These are phyloP conservation scores for Mustela lutreola DNA, from an alignment of 2,113 vertebrate genomes.

Conservation along the genomic window DNA sequence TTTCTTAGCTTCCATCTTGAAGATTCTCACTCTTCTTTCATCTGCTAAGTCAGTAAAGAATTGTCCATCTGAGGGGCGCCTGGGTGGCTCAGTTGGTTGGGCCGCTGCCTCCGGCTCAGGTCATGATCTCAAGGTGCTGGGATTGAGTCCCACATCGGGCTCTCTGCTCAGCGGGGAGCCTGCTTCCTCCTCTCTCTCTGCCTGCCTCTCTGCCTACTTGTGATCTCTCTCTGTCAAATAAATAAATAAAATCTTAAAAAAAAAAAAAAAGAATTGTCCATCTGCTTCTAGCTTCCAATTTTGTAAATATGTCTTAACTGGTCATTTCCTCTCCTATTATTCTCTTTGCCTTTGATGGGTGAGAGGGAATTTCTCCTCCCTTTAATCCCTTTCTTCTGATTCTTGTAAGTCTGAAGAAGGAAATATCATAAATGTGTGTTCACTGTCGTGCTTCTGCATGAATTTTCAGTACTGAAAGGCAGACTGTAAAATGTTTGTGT, in stretches of 20 bases:
- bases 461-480: constrained; percentile 9
- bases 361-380: background rate
- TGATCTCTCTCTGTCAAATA: too few relatives aligned
- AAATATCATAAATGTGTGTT: background rate
- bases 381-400: background rate
- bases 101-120: too few relatives aligned
- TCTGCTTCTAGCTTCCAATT: background rate
- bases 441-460: background rate
- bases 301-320: background rate
- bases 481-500: background rate
- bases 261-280: background rate
- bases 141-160: too few relatives aligned
- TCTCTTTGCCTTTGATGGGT: background rate
- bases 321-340: background rate
- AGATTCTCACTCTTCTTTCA: background rate
- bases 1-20: background rate
- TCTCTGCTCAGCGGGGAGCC: too few relatives aligned
- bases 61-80: background rate
- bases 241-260: too few relatives aligned
- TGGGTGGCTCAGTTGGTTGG: too few relatives aligned
- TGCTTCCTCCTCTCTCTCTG: too few relatives aligned
- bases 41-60: background rate
- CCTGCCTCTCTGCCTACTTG: too few relatives aligned
- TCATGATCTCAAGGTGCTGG: too few relatives aligned
- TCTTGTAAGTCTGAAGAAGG: background rate